Evolutionary conservation across 2,888 invertebrate species (phyloP), one percentile per base, ranked within the genome.

Genomic region (Pyrgus malvae): DNA sequence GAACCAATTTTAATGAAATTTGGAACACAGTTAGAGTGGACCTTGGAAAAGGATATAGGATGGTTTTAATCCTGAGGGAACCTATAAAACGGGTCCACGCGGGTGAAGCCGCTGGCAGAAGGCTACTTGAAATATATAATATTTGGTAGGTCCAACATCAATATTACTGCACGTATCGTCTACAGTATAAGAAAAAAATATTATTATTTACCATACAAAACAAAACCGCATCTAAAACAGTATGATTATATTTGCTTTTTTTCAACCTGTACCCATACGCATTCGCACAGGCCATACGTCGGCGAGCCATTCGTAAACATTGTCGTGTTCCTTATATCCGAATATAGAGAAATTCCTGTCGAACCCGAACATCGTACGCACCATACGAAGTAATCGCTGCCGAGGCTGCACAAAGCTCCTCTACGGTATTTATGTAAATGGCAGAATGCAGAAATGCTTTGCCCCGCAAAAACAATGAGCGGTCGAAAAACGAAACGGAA

Each of bases 401-500:
- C 76, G 81, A 80, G 79, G 83, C 83, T 83, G 77, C 76, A 86
- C 85, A 86, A 86, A 86, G 85, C 25, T 41, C 48, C 76, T 70
- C 71, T 66, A 63, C 65, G 80, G 85, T 70, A 87, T 88, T 87
- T 89, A 89, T 88, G 89, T 86, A 89, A 89, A 89, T 88, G 76
- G 69, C 73, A 74, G 79, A 80, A 87, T 87, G 83, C 86, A 85
- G 78, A 87, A 85, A 84, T 85, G 77, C 81, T 65, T 72, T 75
- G 72, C 68, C 70, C 65, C 63, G 73, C 79, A 84, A 87, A 88
- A 85, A 85, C 82, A 81, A 82, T 76, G 75, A 70, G 72, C 69
- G 61, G 65, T 56, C 67, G 66, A 74, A 80, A 85, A 84, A 85
- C 79, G 74, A 75, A 77, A 78, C 75, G 82, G 85, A 87, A 83